These are phyloP conservation scores for Ylistrum balloti DNA, from an alignment of 1,140 invertebrate genomes.

Conservation along the genomic window DNA sequence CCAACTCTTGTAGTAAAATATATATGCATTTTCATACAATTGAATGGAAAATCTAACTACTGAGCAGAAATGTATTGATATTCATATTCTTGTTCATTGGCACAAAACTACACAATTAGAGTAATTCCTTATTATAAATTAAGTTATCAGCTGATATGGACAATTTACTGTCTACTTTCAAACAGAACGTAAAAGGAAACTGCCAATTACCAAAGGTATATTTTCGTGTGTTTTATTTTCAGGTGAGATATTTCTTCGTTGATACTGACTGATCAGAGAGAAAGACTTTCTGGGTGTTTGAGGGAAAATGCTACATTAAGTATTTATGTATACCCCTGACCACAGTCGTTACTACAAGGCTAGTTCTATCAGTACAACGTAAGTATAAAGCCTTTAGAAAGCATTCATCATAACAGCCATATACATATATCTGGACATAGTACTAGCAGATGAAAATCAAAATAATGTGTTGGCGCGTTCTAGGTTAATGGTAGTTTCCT, in stretches of 20 bases:
- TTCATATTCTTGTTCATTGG: no score
- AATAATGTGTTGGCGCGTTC: slow-evolving; percentile 37
- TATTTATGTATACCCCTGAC: slow-evolving; percentile 19
- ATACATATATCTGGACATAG: slow-evolving; percentile 31
- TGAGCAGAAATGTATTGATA: no score
- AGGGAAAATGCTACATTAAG: slow-evolving; percentile 26
- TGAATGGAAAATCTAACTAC: no score
- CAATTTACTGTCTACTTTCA: no score
- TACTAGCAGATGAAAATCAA: slow-evolving; percentile 35
- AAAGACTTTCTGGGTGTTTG: not conserved
- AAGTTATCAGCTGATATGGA: no score
- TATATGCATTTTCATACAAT: no score
- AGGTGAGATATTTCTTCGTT: slow-evolving; percentile 4
- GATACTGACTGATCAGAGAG: not conserved
- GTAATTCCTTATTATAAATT: no score
- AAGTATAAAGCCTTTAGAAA: not conserved
- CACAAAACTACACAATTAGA: no score
- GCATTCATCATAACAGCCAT: not conserved
- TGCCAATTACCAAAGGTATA: not conserved
- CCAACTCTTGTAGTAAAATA: no score
- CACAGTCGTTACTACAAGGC: not conserved
- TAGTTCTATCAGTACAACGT: not conserved
- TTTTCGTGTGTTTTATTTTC: not conserved
- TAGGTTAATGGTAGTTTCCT: slow-evolving; percentile 8
- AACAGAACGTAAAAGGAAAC: no score